Base-by-base conservation (phyloP, 92 coral and sea anemone species). In the Scolanthus callimorphus region DNA sequence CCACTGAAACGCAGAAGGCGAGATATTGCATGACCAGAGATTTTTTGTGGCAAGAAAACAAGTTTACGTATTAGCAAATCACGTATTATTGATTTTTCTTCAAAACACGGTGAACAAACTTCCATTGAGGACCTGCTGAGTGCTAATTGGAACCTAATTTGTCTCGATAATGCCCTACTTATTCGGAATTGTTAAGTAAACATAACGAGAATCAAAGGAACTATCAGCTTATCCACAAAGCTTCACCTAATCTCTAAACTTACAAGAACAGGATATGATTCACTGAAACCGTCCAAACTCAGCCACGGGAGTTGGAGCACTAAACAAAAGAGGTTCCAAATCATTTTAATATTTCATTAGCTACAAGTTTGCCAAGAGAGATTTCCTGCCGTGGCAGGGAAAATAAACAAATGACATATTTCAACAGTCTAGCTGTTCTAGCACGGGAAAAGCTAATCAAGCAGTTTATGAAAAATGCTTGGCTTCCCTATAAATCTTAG, bases 61-160 rank as follows among this genome's bases (percentile, higher is more conserved):
- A 59, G 67, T 77, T 77, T 62, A 63, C 68, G 66, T 63, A 57
- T 71, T 71, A 63, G 60, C 74, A 55, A 71, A 74, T 81, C 67
- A 80, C 63, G 71, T 74, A 81, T 81, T 74, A 81, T 60, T 69
- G 83, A 82, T 76, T 69, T 51, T 44, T 34, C 52, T 57, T 55
- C 68, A 76, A 82, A 9, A 46, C 4, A 11, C 4, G 23, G 12
- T 4, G 52, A 46, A 67, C 79, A 82, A 66, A 72, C 83, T 55
- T 52, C 64, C 73, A 63, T 17, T 1, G 67, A 65, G 57, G 62
- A 78, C 96, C 96, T 67, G 89, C 86, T 70, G 96, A 29, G 90
- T 67, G 51, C 69, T 88, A 83, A 88, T 88, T 79, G 96, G 57
- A 65, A 85, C 77, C 81, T 88, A 88, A 88, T 88, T 88, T 87